These are phyloP conservation scores for Cryptophagus acutangulus DNA, from an alignment of 2,888 invertebrate species.

Conservation along the genomic window DNA sequence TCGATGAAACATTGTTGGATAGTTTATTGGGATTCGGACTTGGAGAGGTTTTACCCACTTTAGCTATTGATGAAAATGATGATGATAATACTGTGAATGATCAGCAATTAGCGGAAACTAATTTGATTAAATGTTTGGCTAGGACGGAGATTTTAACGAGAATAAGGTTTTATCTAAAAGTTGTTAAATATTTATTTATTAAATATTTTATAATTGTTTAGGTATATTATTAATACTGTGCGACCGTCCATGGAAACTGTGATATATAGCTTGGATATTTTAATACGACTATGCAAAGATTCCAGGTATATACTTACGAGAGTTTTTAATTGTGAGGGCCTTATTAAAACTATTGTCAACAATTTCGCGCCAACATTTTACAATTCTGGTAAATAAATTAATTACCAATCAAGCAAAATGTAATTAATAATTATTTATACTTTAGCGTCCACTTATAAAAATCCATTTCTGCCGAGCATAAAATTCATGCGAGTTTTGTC, in stretches of 20 bases:
- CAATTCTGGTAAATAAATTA: constrained; percentile 10
- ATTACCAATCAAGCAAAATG: too few relatives aligned
- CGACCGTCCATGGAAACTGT: constrained; percentile 69
- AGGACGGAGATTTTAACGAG: constrained; percentile 74
- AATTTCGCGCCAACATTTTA: constrained; percentile 54
- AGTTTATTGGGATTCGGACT: constrained; percentile 61
- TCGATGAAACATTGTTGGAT: constrained; percentile 75
- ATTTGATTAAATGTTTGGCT: constrained; percentile 68
- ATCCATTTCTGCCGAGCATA: constrained; percentile 65
- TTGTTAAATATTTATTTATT: constrained; percentile 1
- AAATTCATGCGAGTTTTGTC: constrained; percentile 70
- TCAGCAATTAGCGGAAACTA: constrained; percentile 78
- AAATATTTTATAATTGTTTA: constrained; percentile 39
- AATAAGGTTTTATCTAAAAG: constrained; percentile 49
- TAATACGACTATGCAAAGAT: constrained; percentile 74
- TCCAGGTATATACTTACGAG: constrained; percentile 62
- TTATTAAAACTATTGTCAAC: constrained; percentile 58
- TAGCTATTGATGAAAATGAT: constrained; percentile 45
- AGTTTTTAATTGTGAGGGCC: constrained; percentile 59
- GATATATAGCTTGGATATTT: constrained; percentile 69
- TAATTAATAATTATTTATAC: not conserved
- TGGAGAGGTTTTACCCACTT: constrained; percentile 59
- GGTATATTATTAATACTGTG: constrained; percentile 69
- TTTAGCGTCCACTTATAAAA: constrained; percentile 51
- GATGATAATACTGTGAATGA: constrained; percentile 72